Evolutionary conservation across 92 coral and sea anemone species (phyloP).

Genomic region (Micromussa lordhowensis): DNA sequence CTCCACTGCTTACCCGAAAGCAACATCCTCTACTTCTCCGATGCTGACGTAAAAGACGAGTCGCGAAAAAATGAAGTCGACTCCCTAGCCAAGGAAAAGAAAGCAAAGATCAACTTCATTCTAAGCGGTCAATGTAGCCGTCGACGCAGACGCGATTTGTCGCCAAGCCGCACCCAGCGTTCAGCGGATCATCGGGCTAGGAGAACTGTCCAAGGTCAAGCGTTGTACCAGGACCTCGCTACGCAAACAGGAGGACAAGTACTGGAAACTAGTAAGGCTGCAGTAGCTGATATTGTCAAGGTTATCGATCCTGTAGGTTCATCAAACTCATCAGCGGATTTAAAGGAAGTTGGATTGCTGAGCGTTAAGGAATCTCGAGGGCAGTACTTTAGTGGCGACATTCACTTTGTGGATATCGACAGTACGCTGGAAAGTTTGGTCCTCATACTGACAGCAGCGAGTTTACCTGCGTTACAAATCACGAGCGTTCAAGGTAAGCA

Average conservation of each 20-base stretch:
- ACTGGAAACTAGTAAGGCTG: constrained; percentile 40
- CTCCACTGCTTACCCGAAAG: constrained; percentile 61
- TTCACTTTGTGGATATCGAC: constrained; percentile 46
- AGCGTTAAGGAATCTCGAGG: constrained; percentile 36
- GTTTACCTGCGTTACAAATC: constrained; percentile 19
- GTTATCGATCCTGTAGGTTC: constrained; percentile 48
- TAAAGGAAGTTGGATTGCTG: constrained; percentile 43
- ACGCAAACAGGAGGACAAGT: constrained; percentile 77
- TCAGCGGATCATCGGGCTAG: background rate
- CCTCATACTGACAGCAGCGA: constrained; percentile 32
- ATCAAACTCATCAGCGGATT: constrained; percentile 36
- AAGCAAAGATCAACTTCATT: constrained; percentile 30
- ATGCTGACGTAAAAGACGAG: constrained; percentile 66
- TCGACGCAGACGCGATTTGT: constrained; percentile 27
- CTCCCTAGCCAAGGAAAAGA: constrained; percentile 55
- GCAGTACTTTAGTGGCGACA: background rate
- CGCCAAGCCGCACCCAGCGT: background rate
- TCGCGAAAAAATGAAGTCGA: constrained; percentile 33
- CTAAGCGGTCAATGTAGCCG: constrained; percentile 42
- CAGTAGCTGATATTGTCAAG: constrained; percentile 40
- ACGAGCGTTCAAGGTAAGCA: constrained; percentile 26
- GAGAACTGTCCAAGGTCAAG: constrained; percentile 41
- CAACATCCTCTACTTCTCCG: constrained; percentile 55
- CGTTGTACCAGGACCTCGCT: constrained; percentile 57
- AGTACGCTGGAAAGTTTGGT: constrained; percentile 41